Conservation (phyloP, 1,140 invertebrate species). For the Venustaconcha ellipsiformis region DNA sequence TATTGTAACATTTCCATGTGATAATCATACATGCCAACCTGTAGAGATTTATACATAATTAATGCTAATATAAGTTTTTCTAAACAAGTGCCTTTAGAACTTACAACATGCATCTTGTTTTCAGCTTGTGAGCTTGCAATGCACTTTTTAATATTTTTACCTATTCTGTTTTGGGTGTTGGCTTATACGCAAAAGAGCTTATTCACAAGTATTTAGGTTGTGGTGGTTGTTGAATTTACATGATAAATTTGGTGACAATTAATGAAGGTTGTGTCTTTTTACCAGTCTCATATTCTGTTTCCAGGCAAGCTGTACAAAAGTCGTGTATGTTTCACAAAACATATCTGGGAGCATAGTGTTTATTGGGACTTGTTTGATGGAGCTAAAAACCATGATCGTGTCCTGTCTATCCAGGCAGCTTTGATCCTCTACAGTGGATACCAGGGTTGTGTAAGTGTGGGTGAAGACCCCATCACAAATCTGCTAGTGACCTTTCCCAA, state of each 20-base stretch:
- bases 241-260: background rate
- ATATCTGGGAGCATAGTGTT: constrained; percentile 64
- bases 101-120: too few relatives aligned
- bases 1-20: too few relatives aligned
- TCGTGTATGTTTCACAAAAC: constrained; percentile 64
- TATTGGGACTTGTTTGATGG: constrained; percentile 65
- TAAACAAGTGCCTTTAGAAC: too few relatives aligned
- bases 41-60: too few relatives aligned
- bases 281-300: constrained; percentile 26
- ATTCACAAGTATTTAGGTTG: background rate
- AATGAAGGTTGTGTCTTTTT: background rate
- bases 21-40: too few relatives aligned
- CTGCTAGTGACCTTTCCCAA: too few relatives aligned
- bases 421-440: constrained; percentile 55
- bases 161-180: too few relatives aligned
- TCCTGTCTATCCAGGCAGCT: constrained; percentile 64
- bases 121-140: too few relatives aligned
- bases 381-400: constrained; percentile 61
- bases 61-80: too few relatives aligned
- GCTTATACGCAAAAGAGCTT: too few relatives aligned
- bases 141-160: too few relatives aligned
- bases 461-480: too few relatives aligned
- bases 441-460: constrained; percentile 11
- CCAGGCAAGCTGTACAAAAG: constrained; percentile 66
- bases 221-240: background rate